These are phyloP conservation scores for Norana najaformis DNA, from an alignment of 2,888 invertebrate species.

Conservation along the genomic window DNA sequence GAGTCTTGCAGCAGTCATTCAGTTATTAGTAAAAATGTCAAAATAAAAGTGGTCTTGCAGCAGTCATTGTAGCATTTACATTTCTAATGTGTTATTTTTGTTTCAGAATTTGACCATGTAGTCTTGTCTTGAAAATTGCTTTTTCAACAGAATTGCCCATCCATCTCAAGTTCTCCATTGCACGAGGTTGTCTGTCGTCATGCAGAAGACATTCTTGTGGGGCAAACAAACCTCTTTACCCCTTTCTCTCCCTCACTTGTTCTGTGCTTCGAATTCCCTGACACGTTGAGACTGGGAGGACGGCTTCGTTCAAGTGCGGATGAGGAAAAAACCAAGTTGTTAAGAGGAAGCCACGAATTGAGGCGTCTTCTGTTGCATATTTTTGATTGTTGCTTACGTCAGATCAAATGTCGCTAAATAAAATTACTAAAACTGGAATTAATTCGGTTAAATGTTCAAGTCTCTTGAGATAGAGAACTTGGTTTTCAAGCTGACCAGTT, in stretches of 20 bases:
- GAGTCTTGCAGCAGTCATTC: no score
- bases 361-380: not conserved
- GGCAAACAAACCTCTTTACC: not conserved
- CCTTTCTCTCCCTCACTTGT: not conserved
- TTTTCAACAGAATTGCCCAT: not conserved
- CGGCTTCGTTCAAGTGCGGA: not conserved
- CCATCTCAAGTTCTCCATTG: not conserved
- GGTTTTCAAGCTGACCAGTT: no score
- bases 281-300: not conserved
- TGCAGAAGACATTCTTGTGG: not conserved
- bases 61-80: not conserved
- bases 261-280: not conserved
- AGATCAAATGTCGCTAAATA: not conserved
- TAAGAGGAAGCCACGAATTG: not conserved
- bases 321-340: not conserved
- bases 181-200: not conserved
- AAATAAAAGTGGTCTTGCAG: not conserved
- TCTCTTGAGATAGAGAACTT: no score
- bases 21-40: not conserved
- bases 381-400: not conserved
- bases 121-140: not conserved
- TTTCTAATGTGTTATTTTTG: not conserved
- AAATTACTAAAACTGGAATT: not conserved
- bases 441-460: not conserved
- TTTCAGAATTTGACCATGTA: not conserved